A percentile compares a stretch with the other conserved stretches of the same genome.
These are phyloP conservation scores for Plagiodera versicolora DNA, from an alignment of 2,888 invertebrate species.

Conservation along the genomic window DNA sequence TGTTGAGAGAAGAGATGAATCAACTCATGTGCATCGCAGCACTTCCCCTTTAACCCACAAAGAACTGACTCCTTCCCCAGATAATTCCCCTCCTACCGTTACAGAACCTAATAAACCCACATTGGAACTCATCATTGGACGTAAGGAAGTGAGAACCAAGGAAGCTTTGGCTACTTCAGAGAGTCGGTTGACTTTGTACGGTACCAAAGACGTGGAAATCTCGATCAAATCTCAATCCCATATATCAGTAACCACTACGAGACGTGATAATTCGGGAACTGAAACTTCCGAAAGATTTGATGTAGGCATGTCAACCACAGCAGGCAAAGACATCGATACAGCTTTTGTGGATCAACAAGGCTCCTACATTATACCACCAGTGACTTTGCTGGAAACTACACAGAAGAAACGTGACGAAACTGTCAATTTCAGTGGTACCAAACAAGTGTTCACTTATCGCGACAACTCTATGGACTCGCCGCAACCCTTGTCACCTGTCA, in stretches of 20 bases:
- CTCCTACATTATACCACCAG: conserved; percentile 52
- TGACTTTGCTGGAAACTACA: conserved; percentile 38
- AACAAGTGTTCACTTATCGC: conserved; percentile 58
- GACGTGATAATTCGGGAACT: conserved; percentile 53
- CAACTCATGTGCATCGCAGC: conserved; percentile 45
- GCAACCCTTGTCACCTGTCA: conserved; percentile 51
- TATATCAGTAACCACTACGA: conserved; percentile 56
- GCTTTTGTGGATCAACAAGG: conserved; percentile 42
- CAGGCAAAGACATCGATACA: conserved; percentile 49
- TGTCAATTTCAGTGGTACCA: conserved; percentile 58
- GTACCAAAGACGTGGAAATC: conserved; percentile 60
- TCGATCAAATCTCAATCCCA: conserved; percentile 60
- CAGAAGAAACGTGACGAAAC: conserved; percentile 57
- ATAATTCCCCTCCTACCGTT: conserved; percentile 33
- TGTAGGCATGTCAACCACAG: conserved; percentile 54
- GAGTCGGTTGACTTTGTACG: conserved; percentile 58
- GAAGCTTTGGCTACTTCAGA: conserved; percentile 59
- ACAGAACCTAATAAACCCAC: conserved; percentile 45
- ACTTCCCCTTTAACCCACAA: conserved; percentile 54
- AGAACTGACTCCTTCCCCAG: conserved; percentile 45
- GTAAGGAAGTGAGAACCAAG: conserved; percentile 58
- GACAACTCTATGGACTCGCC: conserved; percentile 37
- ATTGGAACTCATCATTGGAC: conserved; percentile 58
- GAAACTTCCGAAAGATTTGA: conserved; percentile 57
- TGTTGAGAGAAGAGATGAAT: conserved; percentile 9